These are phyloP conservation scores for Aspidiotus rigidus DNA, from an alignment of 2,888 invertebrate species.

Conservation along the genomic window DNA sequence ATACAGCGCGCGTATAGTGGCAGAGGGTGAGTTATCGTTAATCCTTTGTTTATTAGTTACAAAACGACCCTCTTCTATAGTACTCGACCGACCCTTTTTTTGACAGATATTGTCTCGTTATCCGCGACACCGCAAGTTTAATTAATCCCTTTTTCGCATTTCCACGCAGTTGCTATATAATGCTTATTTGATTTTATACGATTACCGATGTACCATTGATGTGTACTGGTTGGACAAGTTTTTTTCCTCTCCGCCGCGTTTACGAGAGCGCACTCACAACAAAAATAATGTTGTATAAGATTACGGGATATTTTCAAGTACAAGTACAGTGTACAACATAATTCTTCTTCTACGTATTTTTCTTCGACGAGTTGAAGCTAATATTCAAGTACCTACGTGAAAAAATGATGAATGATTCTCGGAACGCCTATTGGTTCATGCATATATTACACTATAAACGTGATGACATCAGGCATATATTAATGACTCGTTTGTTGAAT, in stretches of 20 bases:
- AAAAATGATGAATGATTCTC: too few species aligned
- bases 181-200: background rate
- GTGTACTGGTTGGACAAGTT: background rate
- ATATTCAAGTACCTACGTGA: too few species aligned
- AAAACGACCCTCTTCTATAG: background rate
- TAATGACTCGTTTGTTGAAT: too few species aligned
- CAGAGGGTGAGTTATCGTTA: background rate
- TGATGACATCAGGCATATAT: too few species aligned
- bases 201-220: background rate
- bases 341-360: too few species aligned
- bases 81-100: background rate
- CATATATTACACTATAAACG: too few species aligned
- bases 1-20: too few species aligned
- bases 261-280: too few species aligned
- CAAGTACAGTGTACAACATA: background rate
- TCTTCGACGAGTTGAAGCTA: too few species aligned
- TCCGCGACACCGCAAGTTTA: slow-evolving; percentile 2
- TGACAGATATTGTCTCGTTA: background rate
- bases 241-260: background rate
- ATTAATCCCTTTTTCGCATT: slow-evolving; percentile 1
- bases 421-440: too few species aligned
- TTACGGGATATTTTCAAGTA: background rate
- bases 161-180: background rate
- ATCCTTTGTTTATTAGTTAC: slow-evolving; percentile 2
- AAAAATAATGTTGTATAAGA: background rate